Evolutionary conservation across 2,888 invertebrate genomes (phyloP).

Genomic region (Pterobdella sp.): DNA sequence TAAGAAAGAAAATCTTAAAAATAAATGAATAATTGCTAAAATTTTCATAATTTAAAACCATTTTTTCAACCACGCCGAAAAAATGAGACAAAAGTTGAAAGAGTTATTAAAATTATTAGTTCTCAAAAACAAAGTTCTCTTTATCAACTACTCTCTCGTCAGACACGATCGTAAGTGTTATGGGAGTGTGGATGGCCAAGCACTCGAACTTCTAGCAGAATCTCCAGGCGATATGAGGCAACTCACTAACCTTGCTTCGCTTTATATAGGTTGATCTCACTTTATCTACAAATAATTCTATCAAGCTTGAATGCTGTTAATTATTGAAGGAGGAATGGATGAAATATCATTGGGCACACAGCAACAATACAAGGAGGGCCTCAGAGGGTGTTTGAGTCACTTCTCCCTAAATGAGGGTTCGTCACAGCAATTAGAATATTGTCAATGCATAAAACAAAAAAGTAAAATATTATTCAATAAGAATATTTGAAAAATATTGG

Average conservation of each 20-base stretch:
- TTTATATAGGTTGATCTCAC: constrained; percentile 73
- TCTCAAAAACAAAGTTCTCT: neutral
- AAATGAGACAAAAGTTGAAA: too few relatives aligned
- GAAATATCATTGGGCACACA: neutral
- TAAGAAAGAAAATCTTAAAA: too few relatives aligned
- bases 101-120: too few relatives aligned
- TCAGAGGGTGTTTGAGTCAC: neutral
- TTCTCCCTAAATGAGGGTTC: neutral
- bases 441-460: neutral
- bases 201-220: constrained; percentile 69
- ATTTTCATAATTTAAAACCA: too few relatives aligned
- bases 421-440: neutral
- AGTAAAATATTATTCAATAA: neutral
- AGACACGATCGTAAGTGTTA: neutral
- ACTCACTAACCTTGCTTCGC: constrained; percentile 73
- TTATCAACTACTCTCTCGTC: neutral
- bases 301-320: too few relatives aligned
- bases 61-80: too few relatives aligned
- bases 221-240: constrained; percentile 77
- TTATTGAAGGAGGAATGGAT: neutral
- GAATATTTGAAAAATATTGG: neutral
- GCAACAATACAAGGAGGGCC: neutral
- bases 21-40: too few relatives aligned
- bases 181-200: constrained; percentile 73
- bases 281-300: too few relatives aligned